A percentile compares a stretch with the other conserved stretches of the same genome.
These are phyloP conservation scores for Gymnoscopelus microlampas DNA, from an alignment of 2,797 vertebrate genomes.

Conservation along the genomic window DNA sequence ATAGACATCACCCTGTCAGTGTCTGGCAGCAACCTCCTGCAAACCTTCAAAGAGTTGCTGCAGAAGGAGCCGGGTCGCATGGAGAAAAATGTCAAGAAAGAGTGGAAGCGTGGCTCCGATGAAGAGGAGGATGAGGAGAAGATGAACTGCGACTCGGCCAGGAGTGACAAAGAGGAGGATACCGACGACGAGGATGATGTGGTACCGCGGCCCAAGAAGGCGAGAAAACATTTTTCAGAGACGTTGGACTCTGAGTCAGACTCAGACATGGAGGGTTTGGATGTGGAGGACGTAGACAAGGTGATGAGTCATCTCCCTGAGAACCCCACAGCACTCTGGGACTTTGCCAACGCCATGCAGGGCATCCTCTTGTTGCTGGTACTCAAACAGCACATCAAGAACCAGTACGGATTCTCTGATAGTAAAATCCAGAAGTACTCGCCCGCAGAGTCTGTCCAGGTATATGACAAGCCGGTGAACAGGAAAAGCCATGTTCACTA, in stretches of 20 bases:
- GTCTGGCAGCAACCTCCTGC: constrained; percentile 96
- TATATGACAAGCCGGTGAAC: constrained; percentile 97
- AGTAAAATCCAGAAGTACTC: constrained; percentile 99
- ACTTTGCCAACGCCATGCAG: constrained; percentile 96
- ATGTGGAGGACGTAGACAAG: constrained; percentile 89
- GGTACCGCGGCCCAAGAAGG: constrained; percentile 85
- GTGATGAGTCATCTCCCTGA: constrained; percentile 94
- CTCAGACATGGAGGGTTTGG: constrained; percentile 89
- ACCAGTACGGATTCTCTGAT: constrained; percentile 97
- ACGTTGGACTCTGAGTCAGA: constrained; percentile 77
- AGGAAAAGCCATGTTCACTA: constrained; percentile 90
- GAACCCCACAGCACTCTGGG: constrained; percentile 89
- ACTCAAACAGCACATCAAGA: constrained; percentile 97
- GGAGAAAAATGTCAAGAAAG: constrained; percentile 69
- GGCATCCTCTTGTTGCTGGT: constrained; percentile 95
- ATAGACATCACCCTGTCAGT: constrained; percentile 97
- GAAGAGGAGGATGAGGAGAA: constrained; percentile 67
- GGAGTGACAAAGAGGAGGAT: constrained; percentile 60
- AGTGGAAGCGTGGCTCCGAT: constrained; percentile 63
- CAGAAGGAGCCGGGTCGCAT: constrained; percentile 82
- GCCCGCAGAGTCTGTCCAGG: constrained; percentile 96
- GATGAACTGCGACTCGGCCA: constrained; percentile 72
- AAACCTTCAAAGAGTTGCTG: constrained; percentile 98
- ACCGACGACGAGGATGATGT: constrained; percentile 70
- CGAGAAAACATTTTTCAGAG: constrained; percentile 78